These are phyloP conservation scores for Talpa occidentalis DNA, from an alignment of 2,113 vertebrate species.

Conservation along the genomic window DNA sequence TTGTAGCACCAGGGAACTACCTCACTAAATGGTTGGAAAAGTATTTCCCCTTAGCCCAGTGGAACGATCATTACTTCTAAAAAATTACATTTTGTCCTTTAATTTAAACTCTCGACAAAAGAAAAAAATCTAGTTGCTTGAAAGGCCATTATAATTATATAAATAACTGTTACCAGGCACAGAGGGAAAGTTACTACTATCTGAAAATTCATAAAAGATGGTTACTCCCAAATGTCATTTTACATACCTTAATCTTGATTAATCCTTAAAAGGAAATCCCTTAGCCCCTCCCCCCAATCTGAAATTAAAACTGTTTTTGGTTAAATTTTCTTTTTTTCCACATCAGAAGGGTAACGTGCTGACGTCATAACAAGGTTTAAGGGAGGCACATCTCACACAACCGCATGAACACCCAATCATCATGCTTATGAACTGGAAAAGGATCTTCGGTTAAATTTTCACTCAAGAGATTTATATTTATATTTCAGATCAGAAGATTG, in stretches of 20 bases:
- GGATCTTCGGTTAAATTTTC: too few relatives aligned
- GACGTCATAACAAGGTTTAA: too few relatives aligned
- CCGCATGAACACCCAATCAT: too few relatives aligned
- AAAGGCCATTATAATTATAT: not conserved
- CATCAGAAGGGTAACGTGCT: too few relatives aligned
- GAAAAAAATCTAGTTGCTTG: not conserved
- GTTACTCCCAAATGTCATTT: not conserved
- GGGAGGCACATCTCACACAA: too few relatives aligned
- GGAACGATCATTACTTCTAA: not conserved
- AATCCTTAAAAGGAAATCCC: not conserved
- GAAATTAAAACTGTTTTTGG: conserved; percentile 44
- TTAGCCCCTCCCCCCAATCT: not conserved
- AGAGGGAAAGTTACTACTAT: not conserved
- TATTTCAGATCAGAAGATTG: not conserved
- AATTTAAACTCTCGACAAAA: conserved; percentile 19
- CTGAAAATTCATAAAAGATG: conserved; percentile 24
- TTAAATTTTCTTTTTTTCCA: too few relatives aligned
- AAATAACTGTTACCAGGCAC: not conserved
- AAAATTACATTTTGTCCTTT: not conserved
- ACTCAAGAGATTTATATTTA: not conserved
- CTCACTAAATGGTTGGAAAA: not conserved
- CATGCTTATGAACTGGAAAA: too few relatives aligned
- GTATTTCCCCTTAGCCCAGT: not conserved
- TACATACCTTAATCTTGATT: not conserved
- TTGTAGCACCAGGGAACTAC: not conserved